Evolutionary conservation across 2,797 vertebrate genomes (phyloP).

Genomic region (Danio aesculapii): DNA sequence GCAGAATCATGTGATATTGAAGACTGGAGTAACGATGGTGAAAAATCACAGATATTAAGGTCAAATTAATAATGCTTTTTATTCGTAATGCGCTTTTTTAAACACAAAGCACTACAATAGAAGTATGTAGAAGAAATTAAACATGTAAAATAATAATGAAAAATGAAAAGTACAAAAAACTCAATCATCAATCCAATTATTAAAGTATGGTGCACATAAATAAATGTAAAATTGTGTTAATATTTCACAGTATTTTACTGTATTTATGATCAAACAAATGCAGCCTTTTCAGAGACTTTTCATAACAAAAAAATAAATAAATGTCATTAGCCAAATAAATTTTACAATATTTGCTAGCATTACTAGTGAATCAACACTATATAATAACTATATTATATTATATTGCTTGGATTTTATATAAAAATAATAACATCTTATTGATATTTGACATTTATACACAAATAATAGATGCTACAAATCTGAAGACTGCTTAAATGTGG

Average conservation of each 20-base stretch:
- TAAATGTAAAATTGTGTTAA: no score
- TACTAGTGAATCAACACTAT: background rate
- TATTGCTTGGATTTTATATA: no score
- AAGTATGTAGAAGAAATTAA: no score
- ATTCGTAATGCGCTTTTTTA: no score
- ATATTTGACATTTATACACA: conserved; percentile 31
- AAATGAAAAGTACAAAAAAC: no score
- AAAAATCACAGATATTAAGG: background rate
- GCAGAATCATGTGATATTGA: background rate
- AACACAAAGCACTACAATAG: no score
- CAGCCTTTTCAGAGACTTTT: background rate
- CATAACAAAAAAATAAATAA: background rate
- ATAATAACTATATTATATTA: no score
- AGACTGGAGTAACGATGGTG: background rate
- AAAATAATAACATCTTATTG: background rate
- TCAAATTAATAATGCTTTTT: no score
- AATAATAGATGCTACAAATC: conserved; percentile 4
- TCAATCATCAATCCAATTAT: no score
- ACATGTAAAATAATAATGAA: no score
- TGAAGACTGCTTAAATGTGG: conserved; percentile 10
- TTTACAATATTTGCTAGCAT: background rate
- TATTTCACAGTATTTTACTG: background rate
- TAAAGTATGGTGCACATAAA: no score
- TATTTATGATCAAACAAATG: background rate
- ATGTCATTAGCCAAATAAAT: background rate